Evolutionary conservation across 1,140 invertebrate genomes (phyloP), one percentile per base, ranked within the genome.

Genomic region (Panagrolaimus sp.): DNA sequence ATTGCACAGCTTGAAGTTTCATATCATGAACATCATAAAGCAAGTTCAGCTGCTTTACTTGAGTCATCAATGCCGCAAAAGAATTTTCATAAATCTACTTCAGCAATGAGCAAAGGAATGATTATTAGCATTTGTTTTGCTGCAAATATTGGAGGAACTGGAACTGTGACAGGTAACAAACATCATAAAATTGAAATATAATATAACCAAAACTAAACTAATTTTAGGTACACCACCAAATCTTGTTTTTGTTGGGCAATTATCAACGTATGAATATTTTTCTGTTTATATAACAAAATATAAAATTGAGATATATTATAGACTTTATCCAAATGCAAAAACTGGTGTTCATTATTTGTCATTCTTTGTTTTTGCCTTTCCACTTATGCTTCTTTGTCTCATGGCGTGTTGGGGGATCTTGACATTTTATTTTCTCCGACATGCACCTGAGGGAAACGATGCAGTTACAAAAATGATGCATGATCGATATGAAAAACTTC

Each of bases 111-210:
- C 4, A 79, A 78, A 43, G 76, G 69, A 21, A 52, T 77, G 24
- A 88, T 90, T 73, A 78, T 94, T 67, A 88, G 88, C 8, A 89
- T 91, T 26, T 90, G 90, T 1, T 94, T 92, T 78, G 89, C 91
- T 0, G 88, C 91, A 7, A 88, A 87, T 75, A 83, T 92, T 45
- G 92, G 92, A 3, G 92, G 92, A 7, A 90, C 89, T 58, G 90
- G 90, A 0, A 91, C 91, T 0, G 84, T 94, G 2, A 91, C 92
- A 1, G 92, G 93, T 38, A 38, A 2, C 32, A 2, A 38, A 38
- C 32, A 2, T 38, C 7, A 7, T 38, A 38, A 38, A 7, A 38
- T 4, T 38, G 2, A 4, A 38, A 2, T 7, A 2, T 38, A 38
- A 2, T 4, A 38, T 38, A 38, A 38, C 32, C 32, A 38, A 7